Evolutionary conservation across 2,797 vertebrate genomes (phyloP), one percentile per base, ranked within the genome.

Genomic region (Anas capensis): DNA sequence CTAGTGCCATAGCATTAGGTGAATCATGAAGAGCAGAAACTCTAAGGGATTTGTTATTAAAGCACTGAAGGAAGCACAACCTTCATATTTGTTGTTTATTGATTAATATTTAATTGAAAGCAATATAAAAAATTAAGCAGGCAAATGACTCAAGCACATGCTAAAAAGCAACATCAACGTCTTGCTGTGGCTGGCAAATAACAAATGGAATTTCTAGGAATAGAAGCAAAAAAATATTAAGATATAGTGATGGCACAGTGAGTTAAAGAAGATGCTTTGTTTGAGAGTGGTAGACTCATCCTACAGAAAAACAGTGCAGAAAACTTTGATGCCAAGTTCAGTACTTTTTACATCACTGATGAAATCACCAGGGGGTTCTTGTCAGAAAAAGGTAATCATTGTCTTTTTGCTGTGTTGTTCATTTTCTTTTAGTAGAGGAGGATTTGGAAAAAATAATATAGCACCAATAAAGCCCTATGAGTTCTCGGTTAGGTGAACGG

Each of bases 51-150:
- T 80, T n/a, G 58, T 29, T 87, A 88, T 60, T 24, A 64, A 51
- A 71, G 86, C 42, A 57, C 83, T 46, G 75, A 66, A 82, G 64
- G 91, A 95, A 86, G 77, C 10, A 13, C 48, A 42, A 54, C 31
- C 44, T 76, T 90, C 64, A 0, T 87, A 61, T 86, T 87, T 88
- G 75, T 79, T 89, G 58, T 93, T 95, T 95, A 79, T 86, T 48
- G 62, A 70, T 96, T 88, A 96, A 94, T 95, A 88, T 96, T 96
- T 96, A 81, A 96, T 94, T 42, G 56, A 66, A 86, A 75, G 64
- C 57, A 65, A 82, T 92, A 95, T 96, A 66, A 96, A 97, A 97
- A 90, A 91, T 93, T 62, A 92, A 95, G 78, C 49, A 91, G 92
- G 83, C 64, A 87, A 93, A 75, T 93, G 88, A 91, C 58, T 94